Evolutionary conservation across 2,113 vertebrate species (phyloP).

Genomic region (Microtus ochrogaster): DNA sequence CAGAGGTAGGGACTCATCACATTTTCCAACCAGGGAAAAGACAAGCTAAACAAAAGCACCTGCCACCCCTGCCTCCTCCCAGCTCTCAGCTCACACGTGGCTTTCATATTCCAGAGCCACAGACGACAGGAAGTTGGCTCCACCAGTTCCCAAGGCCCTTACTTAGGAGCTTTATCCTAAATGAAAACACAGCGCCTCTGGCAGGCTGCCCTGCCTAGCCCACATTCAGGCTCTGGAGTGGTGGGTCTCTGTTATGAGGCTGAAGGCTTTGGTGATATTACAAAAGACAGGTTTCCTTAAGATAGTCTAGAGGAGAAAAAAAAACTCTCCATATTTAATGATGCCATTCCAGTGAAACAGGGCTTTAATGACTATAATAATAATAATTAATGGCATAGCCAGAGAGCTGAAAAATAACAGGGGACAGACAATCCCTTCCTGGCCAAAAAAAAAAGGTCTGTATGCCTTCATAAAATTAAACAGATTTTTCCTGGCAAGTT

Average conservation of each 20-base stretch:
- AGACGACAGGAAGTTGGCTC: slow-evolving; percentile 29
- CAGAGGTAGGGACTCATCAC: background rate
- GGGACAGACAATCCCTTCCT: slow-evolving; percentile 59
- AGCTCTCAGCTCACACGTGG: background rate
- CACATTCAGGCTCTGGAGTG: background rate
- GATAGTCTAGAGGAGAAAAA: slow-evolving; percentile 62
- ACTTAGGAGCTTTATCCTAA: slow-evolving; percentile 17
- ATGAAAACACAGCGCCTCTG: background rate
- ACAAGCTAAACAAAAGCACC: background rate
- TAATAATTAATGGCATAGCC: slow-evolving; percentile 80
- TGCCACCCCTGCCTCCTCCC: background rate
- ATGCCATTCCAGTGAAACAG: slow-evolving; percentile 59
- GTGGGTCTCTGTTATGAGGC: slow-evolving; percentile 52
- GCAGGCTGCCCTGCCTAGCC: background rate
- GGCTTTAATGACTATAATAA: slow-evolving; percentile 80
- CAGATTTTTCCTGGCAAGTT: slow-evolving; percentile 69
- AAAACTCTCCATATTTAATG: slow-evolving; percentile 75
- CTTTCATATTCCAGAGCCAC: slow-evolving; percentile 17
- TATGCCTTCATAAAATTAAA: slow-evolving; percentile 76
- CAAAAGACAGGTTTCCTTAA: slow-evolving; percentile 69
- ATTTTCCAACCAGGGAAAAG: background rate
- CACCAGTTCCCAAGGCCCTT: slow-evolving; percentile 6
- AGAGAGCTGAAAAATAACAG: slow-evolving; percentile 76
- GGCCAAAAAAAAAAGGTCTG: slow-evolving; percentile 61
- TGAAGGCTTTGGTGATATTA: slow-evolving; percentile 57